A percentile compares a stretch with the other conserved stretches of the same genome.
phyloP scores from a whole-genome alignment of 2,888 invertebrate genomes.

The Ichneumoninae sp. region DNA sequence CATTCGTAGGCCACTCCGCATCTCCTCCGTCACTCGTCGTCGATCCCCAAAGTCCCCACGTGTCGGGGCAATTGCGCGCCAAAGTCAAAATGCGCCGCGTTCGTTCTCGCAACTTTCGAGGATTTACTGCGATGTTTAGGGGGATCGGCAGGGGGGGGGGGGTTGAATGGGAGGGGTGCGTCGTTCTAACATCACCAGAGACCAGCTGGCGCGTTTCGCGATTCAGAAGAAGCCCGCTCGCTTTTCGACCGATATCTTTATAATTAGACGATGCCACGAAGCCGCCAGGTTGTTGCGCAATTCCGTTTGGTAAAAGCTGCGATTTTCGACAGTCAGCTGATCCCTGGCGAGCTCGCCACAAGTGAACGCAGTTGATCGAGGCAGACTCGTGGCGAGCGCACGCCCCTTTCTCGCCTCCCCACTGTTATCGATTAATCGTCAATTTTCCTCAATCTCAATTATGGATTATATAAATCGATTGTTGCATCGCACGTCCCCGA shows the following conservation, averaged over 20 bases:
- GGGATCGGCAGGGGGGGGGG: neutral
- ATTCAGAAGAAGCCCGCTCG: conserved; percentile 33
- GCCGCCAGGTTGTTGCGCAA: conserved; percentile 73
- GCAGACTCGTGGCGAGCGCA: conserved; percentile 32
- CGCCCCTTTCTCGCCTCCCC: conserved; percentile 1
- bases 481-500: conserved; percentile 71
- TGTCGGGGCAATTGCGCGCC: conserved; percentile 13
- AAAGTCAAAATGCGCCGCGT: conserved; percentile 13
- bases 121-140: conserved; percentile 10
- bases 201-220: conserved; percentile 51
- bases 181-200: conserved; percentile 25
- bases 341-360: conserved; percentile 34
- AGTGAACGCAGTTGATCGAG: conserved; percentile 57
- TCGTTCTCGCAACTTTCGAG: neutral
- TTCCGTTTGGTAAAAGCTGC: conserved; percentile 70
- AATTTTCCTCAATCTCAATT: neutral
- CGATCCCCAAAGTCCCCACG: neutral
- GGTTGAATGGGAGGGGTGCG: neutral
- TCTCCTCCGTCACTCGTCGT: neutral
- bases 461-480: conserved; percentile 79
- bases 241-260: conserved; percentile 71
- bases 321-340: conserved; percentile 71
- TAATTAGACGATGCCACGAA: conserved; percentile 71
- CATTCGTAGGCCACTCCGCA: conserved; percentile 12
- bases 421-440: neutral